Conservation (phyloP, 2,888 invertebrate genomes). For the Ellobium chinense region DNA sequence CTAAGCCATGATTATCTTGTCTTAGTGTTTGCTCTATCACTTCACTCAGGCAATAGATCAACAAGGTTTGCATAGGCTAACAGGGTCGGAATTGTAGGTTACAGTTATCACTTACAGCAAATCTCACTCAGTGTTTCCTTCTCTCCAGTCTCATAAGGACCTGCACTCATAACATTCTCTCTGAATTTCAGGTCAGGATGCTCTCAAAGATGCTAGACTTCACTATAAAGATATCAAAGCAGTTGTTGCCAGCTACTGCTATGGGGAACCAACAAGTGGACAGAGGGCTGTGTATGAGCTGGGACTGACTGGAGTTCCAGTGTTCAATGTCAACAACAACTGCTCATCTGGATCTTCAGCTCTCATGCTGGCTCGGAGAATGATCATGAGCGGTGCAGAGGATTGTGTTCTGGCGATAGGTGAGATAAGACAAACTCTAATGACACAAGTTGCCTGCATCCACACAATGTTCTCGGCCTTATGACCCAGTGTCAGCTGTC, state of each 20-base stretch:
- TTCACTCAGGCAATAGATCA: no score
- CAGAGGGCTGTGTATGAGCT: slow-evolving; percentile 96
- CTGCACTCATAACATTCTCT: no score
- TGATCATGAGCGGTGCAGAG: slow-evolving; percentile 67
- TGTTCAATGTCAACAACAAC: slow-evolving; percentile 75
- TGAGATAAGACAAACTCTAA: slow-evolving; percentile 46
- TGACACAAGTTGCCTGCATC: no score
- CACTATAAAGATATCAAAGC: slow-evolving; percentile 63
- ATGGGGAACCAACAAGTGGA: slow-evolving; percentile 75
- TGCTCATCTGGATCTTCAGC: slow-evolving; percentile 74
- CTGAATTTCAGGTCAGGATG: slow-evolving; percentile 57
- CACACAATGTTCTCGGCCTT: no score
- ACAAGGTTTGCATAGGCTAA: no score
- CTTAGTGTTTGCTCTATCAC: no score
- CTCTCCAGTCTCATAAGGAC: no score
- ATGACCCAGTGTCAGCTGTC: no score
- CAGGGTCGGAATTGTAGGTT: no score
- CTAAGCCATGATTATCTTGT: no score
- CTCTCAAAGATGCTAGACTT: slow-evolving; percentile 68
- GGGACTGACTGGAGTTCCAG: slow-evolving; percentile 84
- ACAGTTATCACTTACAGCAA: no score
- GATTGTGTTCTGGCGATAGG: slow-evolving; percentile 74
- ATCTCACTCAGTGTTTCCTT: no score
- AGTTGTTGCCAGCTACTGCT: slow-evolving; percentile 75
- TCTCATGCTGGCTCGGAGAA: slow-evolving; percentile 67